These are phyloP conservation scores for Nematolebias whitei DNA, from an alignment of 2,113 vertebrate genomes.

Conservation along the genomic window DNA sequence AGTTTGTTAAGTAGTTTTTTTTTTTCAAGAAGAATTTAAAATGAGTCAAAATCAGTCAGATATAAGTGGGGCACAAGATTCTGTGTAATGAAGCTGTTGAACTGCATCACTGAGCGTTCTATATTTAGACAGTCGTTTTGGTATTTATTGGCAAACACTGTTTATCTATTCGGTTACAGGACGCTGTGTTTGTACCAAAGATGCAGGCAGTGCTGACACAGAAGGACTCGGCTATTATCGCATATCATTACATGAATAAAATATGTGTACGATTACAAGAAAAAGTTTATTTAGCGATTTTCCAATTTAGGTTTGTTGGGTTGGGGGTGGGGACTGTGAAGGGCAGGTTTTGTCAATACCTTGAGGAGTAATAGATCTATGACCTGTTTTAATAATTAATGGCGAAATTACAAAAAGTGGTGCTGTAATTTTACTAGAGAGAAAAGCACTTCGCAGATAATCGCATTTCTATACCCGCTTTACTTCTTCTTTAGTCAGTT, in stretches of 20 bases:
- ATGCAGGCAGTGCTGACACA: constrained; percentile 58
- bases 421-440: constrained; percentile 37
- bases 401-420: constrained; percentile 37
- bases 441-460: neutral
- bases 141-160: constrained; percentile 40
- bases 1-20: constrained; percentile 57
- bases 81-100: constrained; percentile 45
- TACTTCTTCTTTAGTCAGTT: neutral
- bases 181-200: constrained; percentile 47
- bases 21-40: constrained; percentile 43
- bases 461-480: neutral
- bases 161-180: constrained; percentile 53
- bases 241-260: constrained; percentile 77
- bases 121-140: constrained; percentile 40
- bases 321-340: constrained; percentile 5
- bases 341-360: constrained; percentile 45
- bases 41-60: constrained; percentile 25
- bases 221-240: constrained; percentile 50
- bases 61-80: constrained; percentile 38
- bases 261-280: constrained; percentile 68
- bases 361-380: constrained; percentile 44
- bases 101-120: constrained; percentile 37
- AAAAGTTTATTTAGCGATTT: constrained; percentile 67
- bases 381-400: constrained; percentile 57
- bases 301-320: constrained; percentile 63